A percentile compares a stretch with the other conserved stretches of the same genome.
Conservation (phyloP, 2,113 vertebrate genomes). For the Prionailurus viverrinus region DNA sequence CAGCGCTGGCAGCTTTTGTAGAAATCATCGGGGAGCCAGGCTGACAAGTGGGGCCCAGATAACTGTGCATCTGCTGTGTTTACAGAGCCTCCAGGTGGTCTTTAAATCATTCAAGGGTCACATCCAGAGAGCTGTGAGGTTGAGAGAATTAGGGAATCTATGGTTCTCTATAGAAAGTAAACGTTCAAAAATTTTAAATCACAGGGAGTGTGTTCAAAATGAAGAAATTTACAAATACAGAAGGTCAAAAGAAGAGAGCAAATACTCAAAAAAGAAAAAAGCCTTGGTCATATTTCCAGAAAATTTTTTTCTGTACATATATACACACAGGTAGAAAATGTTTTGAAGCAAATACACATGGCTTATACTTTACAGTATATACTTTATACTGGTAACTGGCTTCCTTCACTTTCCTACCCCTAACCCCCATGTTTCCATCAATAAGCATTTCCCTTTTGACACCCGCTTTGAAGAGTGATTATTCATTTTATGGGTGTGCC, state of each 20-base stretch:
- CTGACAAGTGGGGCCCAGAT: not conserved
- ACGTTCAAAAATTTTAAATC: slow-evolving; percentile 7
- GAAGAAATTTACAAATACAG: slow-evolving; percentile 16
- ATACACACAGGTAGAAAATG: not conserved
- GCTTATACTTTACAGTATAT: not conserved
- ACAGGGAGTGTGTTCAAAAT: not conserved
- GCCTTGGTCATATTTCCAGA: not conserved
- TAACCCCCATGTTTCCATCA: not conserved
- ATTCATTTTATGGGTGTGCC: not conserved
- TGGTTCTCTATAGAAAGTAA: not conserved
- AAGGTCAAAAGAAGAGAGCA: not conserved
- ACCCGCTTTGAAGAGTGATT: not conserved
- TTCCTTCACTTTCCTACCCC: not conserved
- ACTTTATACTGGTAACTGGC: not conserved
- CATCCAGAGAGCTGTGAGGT: not conserved
- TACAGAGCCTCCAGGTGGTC: not conserved
- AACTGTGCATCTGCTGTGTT: not conserved
- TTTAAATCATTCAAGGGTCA: not conserved
- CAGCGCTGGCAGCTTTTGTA: not conserved
- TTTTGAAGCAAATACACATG: not conserved
- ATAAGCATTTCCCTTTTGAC: not conserved
- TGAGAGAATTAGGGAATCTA: not conserved
- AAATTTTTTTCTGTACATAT: not conserved
- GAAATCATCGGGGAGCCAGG: not conserved
- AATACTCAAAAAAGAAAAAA: not conserved